Base-by-base conservation (phyloP, 2,113 vertebrate genomes). In the Atherinomorus stipes region DNA sequence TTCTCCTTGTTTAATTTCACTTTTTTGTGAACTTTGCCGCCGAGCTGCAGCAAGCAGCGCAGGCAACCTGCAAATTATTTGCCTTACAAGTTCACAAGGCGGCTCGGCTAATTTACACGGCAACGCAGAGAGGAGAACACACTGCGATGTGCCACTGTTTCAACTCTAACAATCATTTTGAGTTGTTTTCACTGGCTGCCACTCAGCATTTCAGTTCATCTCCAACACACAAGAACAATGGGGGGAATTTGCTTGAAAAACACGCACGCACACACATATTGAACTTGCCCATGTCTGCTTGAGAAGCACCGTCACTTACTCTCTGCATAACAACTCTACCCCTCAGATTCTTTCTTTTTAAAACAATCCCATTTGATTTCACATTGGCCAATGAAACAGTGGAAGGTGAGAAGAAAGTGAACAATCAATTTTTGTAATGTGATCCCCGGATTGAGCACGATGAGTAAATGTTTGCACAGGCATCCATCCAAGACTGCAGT, bases 341-440 rank as follows among this genome's bases (percentile, higher is more conserved):
- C 66, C 72, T 71, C 67, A 76, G 78, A 88, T 89, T 86, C 60
- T 63, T 80, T 61, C 81, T 88, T 90, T 93, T 88, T 80, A 64
- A 69, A 58, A 64, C 52, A 84, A 80, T 80, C 84, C 88, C 88
- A 84, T 93, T 92, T 93, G 91, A 93, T 93, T 93, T 86, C 69
- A 78, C 76, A 76, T 89, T 87, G 89, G 86, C 93, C 93, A 88
- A 90, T 90, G 91, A 92, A 91, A 92, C 86, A 75, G 85, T 88
- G 87, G 82, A 85, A 88, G 89, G 90, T 91, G 90, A 91, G 89
- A 93, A 81, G 90, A 83, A 87, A 93, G 89, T 81, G 88, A 93
- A 93, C 90, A 93, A 94, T 94, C 91, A 93, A 92, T 94, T 91
- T 93, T 82, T 91, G 92, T 92, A 93, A 93, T 88, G 90, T 88